These are phyloP conservation scores for Buathra laborator DNA, from an alignment of 2,888 invertebrate species.

Conservation along the genomic window DNA sequence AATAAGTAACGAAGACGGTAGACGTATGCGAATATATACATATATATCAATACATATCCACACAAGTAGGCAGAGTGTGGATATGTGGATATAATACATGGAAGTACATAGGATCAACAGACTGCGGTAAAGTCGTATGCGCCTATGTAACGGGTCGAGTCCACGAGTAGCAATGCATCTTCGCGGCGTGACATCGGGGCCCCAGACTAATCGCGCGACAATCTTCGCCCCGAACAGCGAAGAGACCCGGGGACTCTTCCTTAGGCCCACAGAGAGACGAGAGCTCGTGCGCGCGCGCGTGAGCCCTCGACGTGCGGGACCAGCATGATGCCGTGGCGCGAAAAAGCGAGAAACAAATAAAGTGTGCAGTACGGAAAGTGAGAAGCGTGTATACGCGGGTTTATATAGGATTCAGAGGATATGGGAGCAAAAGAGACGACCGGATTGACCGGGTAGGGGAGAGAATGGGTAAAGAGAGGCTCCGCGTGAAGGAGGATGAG, in stretches of 20 bases:
- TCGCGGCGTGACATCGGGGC: slow-evolving; percentile 83
- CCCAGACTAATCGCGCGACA: slow-evolving; percentile 85
- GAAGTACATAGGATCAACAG: slow-evolving; percentile 67
- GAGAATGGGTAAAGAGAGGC: slow-evolving; percentile 19
- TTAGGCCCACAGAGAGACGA: slow-evolving; percentile 49
- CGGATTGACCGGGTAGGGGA: slow-evolving; percentile 6
- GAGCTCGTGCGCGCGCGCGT: slow-evolving; percentile 63
- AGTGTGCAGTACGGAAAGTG: slow-evolving; percentile 45
- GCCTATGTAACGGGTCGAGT: slow-evolving; percentile 73
- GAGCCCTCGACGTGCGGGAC: slow-evolving; percentile 59
- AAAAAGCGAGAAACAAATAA: slow-evolving; percentile 38
- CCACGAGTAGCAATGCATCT: slow-evolving; percentile 84
- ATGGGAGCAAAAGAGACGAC: background rate
- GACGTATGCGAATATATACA: slow-evolving; percentile 61
- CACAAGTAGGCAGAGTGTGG: background rate
- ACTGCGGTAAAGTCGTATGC: slow-evolving; percentile 68
- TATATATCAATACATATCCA: slow-evolving; percentile 10
- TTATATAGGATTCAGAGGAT: slow-evolving; percentile 24
- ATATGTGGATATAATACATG: background rate
- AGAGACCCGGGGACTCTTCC: slow-evolving; percentile 72
- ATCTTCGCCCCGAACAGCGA: slow-evolving; percentile 80
- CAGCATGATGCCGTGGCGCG: slow-evolving; percentile 49
- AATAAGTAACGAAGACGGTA: slow-evolving; percentile 41
- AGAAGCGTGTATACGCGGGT: slow-evolving; percentile 33
- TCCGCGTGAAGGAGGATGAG: slow-evolving; percentile 25